Conservation (phyloP, 1,140 invertebrate species). For the Scylla paramamosain region DNA sequence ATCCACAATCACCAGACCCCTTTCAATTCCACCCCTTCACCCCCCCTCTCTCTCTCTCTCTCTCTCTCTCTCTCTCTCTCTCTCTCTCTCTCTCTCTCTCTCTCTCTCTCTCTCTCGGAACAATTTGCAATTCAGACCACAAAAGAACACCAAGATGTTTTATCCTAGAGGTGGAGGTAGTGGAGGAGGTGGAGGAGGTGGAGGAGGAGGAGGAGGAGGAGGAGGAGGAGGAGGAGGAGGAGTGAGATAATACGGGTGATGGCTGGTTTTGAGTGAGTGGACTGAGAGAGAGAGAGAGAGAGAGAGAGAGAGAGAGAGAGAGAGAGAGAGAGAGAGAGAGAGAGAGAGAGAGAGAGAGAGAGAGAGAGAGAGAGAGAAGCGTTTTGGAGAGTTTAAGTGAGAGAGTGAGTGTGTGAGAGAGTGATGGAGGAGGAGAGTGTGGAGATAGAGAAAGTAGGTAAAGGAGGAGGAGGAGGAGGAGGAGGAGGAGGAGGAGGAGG, state of each 20-base stretch:
- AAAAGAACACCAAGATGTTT: no score
- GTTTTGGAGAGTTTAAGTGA: not conserved
- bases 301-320: not conserved
- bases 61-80: not conserved
- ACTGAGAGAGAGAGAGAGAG: not conserved
- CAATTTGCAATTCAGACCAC: not conserved
- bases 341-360: not conserved
- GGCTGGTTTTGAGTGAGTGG: no score
- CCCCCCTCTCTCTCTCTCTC: not conserved
- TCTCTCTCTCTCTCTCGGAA: not conserved
- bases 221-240: no score
- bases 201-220: not conserved
- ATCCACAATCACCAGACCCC: not conserved
- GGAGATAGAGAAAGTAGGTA: not conserved
- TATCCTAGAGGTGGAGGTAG: not conserved
- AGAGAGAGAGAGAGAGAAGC: not conserved
- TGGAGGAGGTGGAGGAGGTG: not conserved
- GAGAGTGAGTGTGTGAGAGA: not conserved
- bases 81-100: constrained; percentile 1
- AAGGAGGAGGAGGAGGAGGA: not conserved
- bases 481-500: no score
- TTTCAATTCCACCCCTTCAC: not conserved
- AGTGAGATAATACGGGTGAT: no score
- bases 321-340: not conserved
- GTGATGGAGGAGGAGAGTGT: not conserved